These are phyloP conservation scores for Tapirus terrestris DNA, from an alignment of 2,113 vertebrate species.

Conservation along the genomic window DNA sequence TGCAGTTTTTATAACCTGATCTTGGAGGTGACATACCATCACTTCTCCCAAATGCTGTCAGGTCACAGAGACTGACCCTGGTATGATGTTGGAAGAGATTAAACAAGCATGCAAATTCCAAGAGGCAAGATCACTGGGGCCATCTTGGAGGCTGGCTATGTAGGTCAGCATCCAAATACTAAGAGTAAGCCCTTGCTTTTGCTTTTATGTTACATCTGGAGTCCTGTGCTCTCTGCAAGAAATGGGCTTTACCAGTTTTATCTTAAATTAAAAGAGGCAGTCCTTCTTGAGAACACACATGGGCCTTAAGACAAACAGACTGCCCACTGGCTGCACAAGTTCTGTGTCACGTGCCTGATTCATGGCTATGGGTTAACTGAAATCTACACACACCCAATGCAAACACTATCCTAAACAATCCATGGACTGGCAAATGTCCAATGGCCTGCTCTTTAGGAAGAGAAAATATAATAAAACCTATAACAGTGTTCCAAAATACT, in stretches of 20 bases:
- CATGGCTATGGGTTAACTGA: neutral
- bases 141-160: neutral
- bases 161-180: neutral
- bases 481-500: neutral
- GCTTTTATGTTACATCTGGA: neutral
- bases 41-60: neutral
- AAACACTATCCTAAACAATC: neutral
- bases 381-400: neutral
- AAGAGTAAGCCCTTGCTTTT: neutral
- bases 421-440: neutral
- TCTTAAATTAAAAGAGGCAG: neutral
- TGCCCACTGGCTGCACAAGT: neutral
- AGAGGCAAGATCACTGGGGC: neutral
- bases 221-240: neutral
- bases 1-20: neutral
- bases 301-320: neutral
- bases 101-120: neutral
- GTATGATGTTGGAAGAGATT: neutral
- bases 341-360: neutral
- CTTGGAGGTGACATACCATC: neutral
- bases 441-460: neutral
- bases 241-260: neutral
- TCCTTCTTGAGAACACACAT: neutral
- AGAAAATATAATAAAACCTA: neutral
- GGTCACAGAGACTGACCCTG: neutral